Conservation (phyloP, 2,113 vertebrate species). For the Phrynocephalus versicolor region DNA sequence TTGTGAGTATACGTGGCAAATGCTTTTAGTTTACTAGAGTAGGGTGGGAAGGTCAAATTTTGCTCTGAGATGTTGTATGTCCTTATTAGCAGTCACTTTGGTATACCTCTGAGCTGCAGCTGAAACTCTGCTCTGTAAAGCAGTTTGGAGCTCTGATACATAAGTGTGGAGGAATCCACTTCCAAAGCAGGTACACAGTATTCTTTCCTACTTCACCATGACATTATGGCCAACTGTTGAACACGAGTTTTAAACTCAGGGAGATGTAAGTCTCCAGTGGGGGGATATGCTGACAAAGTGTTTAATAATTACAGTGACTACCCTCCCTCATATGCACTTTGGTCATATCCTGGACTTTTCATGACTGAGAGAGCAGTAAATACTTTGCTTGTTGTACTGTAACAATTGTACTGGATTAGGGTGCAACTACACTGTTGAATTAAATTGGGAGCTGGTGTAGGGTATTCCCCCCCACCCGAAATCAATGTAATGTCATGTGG, state of each 20-base stretch:
- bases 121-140: not conserved
- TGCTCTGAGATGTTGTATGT: not conserved
- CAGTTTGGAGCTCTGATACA: not conserved
- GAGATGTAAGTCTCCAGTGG: not conserved
- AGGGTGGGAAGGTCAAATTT: not conserved
- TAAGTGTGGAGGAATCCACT: too few species aligned
- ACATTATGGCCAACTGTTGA: not conserved
- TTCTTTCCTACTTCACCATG: too few species aligned
- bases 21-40: not conserved
- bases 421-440: too few species aligned
- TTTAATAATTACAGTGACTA: not conserved
- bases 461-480: too few species aligned
- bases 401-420: not conserved
- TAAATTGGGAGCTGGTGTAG: too few species aligned
- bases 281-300: not conserved
- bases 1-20: slow-evolving; percentile 4
- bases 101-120: not conserved
- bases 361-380: not conserved
- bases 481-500: too few species aligned
- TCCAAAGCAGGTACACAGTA: too few species aligned
- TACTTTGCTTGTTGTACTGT: not conserved
- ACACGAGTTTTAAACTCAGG: not conserved
- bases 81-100: not conserved
- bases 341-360: not conserved
- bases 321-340: not conserved